phyloP scores from a whole-genome alignment of 2,888 invertebrate genomes.

The Melanotus villosus region DNA sequence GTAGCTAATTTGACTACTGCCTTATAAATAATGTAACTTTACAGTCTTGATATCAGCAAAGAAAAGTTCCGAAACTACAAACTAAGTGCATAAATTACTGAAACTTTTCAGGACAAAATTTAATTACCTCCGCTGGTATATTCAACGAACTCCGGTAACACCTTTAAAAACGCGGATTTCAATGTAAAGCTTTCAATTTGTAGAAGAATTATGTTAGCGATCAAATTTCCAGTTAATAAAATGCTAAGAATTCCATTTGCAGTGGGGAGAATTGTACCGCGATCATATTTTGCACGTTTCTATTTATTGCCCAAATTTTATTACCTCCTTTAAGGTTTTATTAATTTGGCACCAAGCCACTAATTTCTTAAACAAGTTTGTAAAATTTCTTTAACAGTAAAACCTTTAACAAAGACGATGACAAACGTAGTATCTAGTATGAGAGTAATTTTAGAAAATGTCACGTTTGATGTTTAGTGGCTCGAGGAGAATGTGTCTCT shows the following conservation, averaged over 20 bases:
- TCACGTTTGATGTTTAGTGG: background rate
- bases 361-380: conserved; percentile 4
- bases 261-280: background rate
- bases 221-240: background rate
- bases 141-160: background rate
- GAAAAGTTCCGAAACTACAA: conserved; percentile 20
- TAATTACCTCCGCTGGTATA: conserved; percentile 21
- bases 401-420: background rate
- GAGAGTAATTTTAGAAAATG: background rate
- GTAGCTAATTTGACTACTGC: too few relatives aligned
- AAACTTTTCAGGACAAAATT: conserved; percentile 23
- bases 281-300: conserved; percentile 6
- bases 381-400: background rate
- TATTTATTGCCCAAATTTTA: conserved; percentile 3
- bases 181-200: conserved; percentile 5
- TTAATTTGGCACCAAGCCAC: background rate
- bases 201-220: background rate
- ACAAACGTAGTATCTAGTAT: too few relatives aligned
- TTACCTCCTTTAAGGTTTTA: background rate
- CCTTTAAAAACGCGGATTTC: conserved; percentile 9
- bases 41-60: background rate
- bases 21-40: background rate
- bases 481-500: too few relatives aligned
- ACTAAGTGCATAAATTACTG: conserved; percentile 33
- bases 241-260: background rate